phyloP scores from a whole-genome alignment of 2,113 vertebrate genomes.

The Rhinopithecus roxellana region DNA sequence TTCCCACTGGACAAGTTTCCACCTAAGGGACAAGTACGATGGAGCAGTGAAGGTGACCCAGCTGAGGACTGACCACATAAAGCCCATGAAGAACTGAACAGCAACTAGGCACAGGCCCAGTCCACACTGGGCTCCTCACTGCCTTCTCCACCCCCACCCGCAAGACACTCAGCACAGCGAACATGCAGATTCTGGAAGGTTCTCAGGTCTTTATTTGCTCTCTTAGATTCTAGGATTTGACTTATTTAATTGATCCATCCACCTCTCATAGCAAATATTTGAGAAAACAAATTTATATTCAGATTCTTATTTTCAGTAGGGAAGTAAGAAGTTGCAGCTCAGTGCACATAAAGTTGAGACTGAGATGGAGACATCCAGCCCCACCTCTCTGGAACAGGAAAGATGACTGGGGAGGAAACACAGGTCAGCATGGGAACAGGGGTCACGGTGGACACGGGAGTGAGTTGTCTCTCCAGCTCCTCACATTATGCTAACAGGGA shows the following conservation, averaged over 20 bases:
- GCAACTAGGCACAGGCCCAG: neutral
- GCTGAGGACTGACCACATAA: neutral
- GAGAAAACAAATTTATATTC: no score
- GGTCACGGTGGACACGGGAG: no score
- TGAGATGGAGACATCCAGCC: no score
- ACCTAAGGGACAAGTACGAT: neutral
- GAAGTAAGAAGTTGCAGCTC: no score
- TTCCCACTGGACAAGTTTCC: neutral
- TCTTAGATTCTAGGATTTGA: neutral
- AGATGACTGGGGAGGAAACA: no score
- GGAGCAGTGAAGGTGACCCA: neutral
- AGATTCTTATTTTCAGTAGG: no score
- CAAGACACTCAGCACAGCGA: neutral
- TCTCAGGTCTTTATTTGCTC: neutral
- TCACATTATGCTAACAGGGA: no score
- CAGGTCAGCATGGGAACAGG: no score
- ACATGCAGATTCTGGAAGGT: neutral
- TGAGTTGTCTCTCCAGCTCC: no score
- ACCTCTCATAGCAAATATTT: neutral
- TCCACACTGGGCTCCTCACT: neutral
- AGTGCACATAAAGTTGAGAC: no score
- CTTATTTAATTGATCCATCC: neutral
- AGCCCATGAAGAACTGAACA: neutral
- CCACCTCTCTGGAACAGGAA: no score
- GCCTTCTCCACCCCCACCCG: no score